phyloP scores from a whole-genome alignment of 30 jellyfish, hydroid and myxozoan species.

The Turritopsis rubra region DNA sequence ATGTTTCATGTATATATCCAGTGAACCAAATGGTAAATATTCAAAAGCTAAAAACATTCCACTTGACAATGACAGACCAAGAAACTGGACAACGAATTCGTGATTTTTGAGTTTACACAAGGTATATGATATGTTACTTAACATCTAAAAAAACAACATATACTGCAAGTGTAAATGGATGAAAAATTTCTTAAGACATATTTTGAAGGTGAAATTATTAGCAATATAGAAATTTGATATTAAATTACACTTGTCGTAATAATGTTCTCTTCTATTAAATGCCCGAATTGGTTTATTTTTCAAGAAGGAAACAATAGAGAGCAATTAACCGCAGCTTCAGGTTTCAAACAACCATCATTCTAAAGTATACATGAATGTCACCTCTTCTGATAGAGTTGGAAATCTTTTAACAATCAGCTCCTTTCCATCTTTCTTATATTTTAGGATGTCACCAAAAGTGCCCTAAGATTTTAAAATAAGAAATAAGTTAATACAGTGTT shows the following conservation, averaged over 20 bases:
- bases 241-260: no score
- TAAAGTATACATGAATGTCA: neutral
- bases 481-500: neutral
- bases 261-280: no score
- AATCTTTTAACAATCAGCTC: slow-evolving; percentile 24
- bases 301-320: no score
- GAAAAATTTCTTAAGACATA: no score
- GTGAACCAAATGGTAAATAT: slow-evolving; percentile 50
- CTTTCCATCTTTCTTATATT: slow-evolving; percentile 13
- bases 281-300: no score
- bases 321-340: no score
- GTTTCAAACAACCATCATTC: neutral
- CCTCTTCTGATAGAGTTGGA: slow-evolving; percentile 2
- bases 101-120: neutral
- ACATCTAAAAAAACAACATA: slow-evolving; percentile 4
- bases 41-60: slow-evolving; percentile 56
- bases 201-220: no score
- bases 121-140: neutral
- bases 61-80: slow-evolving; percentile 49
- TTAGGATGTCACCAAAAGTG: slow-evolving; percentile 31
- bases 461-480: slow-evolving; percentile 18
- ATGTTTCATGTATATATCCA: slow-evolving; percentile 25
- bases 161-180: no score
- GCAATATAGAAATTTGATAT: no score
- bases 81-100: slow-evolving; percentile 39